phyloP scores from a whole-genome alignment of 2,888 invertebrate genomes.

The Dynastes grantii region DNA sequence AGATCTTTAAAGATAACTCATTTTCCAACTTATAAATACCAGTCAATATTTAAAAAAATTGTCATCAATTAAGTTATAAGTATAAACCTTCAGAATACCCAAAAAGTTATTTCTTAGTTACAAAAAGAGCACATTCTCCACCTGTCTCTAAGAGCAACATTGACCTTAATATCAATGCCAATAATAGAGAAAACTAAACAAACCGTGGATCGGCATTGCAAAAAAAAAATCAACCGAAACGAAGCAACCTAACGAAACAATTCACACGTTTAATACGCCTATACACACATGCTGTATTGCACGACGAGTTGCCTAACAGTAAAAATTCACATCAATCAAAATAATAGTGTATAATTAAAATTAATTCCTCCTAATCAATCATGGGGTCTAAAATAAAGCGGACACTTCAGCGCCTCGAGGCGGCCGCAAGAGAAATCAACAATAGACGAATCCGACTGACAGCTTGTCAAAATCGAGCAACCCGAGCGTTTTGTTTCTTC shows the following conservation, averaged over 20 bases:
- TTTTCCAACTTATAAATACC: too few relatives aligned
- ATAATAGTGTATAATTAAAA: conserved; percentile 47
- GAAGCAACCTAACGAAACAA: neutral
- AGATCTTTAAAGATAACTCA: too few relatives aligned
- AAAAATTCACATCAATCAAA: conserved; percentile 48
- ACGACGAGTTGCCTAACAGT: conserved; percentile 17
- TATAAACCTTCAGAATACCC: too few relatives aligned
- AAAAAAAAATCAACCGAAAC: too few relatives aligned
- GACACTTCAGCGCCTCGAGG: conserved; percentile 32
- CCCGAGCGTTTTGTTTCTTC: too few relatives aligned
- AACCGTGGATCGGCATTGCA: neutral
- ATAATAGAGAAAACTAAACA: too few relatives aligned
- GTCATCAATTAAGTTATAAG: too few relatives aligned
- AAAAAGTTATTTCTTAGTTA: too few relatives aligned
- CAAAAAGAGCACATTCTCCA: too few relatives aligned
- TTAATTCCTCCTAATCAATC: conserved; percentile 49
- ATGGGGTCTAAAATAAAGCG: conserved; percentile 45
- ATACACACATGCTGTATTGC: neutral
- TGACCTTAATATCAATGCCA: too few relatives aligned
- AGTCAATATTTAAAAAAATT: too few relatives aligned
- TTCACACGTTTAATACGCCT: conserved; percentile 31
- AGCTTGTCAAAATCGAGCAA: conserved; percentile 41
- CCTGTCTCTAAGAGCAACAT: too few relatives aligned
- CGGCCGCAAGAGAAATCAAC: conserved; percentile 38
- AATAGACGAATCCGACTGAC: conserved; percentile 14